Evolutionary conservation across 2,113 vertebrate genomes (phyloP).

Genomic region (Ursus arctos): DNA sequence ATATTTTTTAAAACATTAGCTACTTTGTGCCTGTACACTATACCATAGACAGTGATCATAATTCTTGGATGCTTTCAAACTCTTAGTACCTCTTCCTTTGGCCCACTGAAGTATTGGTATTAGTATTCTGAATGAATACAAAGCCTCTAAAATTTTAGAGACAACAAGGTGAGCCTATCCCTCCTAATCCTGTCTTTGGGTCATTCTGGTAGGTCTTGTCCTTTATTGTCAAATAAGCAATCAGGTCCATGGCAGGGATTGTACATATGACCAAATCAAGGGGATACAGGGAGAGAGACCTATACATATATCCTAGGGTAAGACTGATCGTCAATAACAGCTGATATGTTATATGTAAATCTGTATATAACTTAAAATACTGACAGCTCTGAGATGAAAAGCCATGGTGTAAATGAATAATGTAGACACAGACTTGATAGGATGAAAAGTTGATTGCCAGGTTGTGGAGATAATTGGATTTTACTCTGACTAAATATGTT

Average conservation of each 20-base stretch:
- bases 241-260: background rate
- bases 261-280: background rate
- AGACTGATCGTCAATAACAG: background rate
- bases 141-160: background rate
- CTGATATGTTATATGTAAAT: background rate
- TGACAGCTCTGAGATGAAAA: background rate
- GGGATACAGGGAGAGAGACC: background rate
- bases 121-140: background rate
- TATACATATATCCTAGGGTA: background rate
- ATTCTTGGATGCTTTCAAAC: background rate
- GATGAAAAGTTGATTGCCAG: background rate
- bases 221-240: background rate
- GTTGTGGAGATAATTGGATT: background rate
- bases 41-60: background rate
- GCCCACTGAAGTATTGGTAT: background rate
- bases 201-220: background rate
- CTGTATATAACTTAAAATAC: conserved; percentile 19
- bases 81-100: conserved; percentile 8
- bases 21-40: background rate
- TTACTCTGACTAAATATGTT: background rate
- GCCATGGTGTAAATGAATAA: background rate
- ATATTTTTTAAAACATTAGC: conserved; percentile 20
- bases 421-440: background rate
- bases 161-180: background rate
- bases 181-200: background rate